Base-by-base conservation (phyloP, 2,888 invertebrate species). In the Pilophorus perplexus region DNA sequence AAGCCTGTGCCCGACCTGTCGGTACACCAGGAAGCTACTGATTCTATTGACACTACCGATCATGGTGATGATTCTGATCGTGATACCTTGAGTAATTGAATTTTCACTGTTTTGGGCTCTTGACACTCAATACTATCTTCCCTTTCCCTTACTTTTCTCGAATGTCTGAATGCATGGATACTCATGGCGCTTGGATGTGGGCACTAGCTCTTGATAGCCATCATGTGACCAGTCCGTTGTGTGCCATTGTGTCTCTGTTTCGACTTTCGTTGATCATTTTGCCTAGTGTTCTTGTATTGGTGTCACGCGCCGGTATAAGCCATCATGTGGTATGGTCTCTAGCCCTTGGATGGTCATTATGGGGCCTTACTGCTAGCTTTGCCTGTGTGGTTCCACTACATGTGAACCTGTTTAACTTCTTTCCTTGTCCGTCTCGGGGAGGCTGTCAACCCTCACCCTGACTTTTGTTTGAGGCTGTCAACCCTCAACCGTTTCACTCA, bases 261-360 rank as follows among this genome's bases (percentile, higher is more conserved):
- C n/a, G n/a, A n/a, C n/a, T n/a, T n/a, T n/a, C n/a, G n/a, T n/a
- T n/a, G n/a, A n/a, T n/a, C n/a, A n/a, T n/a, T n/a, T n/a, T 44
- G 18, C 18, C 6, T 22, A 10, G 1, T 23, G 12, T 46, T 2
- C 6, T 5, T 10, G 22, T 25, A 8, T 25, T 3, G 1, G 23
- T 46, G 23, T 46, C 5, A 10, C 14, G 1, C 23, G 1, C 33
- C 20, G 28, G 16, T 54, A 28, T 28, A 27, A 27, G 52, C 18
- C n/a, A n/a, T n/a, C 52, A 46, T 46, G 46, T 46, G n/a, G 22
- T 22, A 23, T 22, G 10, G 46, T 46, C 23, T 12, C 46, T 46
- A 46, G 46, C 46, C 23, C 46, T 54, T 14, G n/a, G 54, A 16
- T 54, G 28, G 54, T 33, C 28, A 54, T 54, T 28, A 54, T 54